Evolutionary conservation across 1,140 invertebrate genomes (phyloP).

Genomic region (Palaemon carinicauda): DNA sequence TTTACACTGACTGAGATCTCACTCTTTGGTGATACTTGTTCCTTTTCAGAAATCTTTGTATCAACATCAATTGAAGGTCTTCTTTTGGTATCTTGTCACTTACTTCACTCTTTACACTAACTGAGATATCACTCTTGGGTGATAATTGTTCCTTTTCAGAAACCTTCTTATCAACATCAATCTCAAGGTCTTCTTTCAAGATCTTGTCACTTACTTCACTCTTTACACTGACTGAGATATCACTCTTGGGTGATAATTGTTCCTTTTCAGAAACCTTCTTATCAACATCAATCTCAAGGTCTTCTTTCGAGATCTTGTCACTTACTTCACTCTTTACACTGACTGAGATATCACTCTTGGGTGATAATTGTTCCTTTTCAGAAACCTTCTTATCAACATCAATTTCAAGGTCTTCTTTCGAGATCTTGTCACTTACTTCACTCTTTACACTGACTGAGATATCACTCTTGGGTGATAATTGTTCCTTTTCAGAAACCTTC

Average conservation of each 20-base stretch:
- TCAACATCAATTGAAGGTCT: neutral
- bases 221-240: neutral
- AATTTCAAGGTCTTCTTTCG: neutral
- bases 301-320: neutral
- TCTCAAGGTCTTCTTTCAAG: neutral
- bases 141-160: constrained; percentile 18
- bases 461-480: neutral
- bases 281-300: neutral
- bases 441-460: constrained; percentile 15
- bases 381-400: neutral
- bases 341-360: constrained; percentile 27
- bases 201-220: neutral
- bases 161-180: neutral
- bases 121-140: constrained; percentile 29
- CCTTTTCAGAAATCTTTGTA: neutral
- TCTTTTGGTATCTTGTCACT: neutral
- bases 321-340: constrained; percentile 19
- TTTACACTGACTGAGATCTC: constrained; percentile 24
- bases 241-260: neutral
- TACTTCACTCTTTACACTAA: constrained; percentile 22
- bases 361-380: constrained; percentile 3
- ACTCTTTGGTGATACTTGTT: constrained; percentile 29
- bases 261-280: constrained; percentile 9
- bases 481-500: neutral
- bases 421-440: constrained; percentile 3